A percentile compares a stretch with the other conserved stretches of the same genome.
phyloP scores from a whole-genome alignment of 2,797 vertebrate genomes.

The Balearica regulorum region DNA sequence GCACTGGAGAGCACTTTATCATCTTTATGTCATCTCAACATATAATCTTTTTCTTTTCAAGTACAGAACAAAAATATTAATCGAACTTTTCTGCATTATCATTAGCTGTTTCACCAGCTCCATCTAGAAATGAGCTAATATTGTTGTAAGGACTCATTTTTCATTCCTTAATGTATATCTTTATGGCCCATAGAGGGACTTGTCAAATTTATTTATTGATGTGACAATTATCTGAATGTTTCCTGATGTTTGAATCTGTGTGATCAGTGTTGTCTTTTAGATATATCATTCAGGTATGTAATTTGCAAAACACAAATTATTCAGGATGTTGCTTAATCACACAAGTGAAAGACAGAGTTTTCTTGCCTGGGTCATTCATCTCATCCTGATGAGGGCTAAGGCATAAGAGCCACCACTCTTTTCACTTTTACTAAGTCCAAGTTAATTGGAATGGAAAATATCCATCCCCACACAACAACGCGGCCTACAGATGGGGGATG shows the following conservation, averaged over 20 bases:
- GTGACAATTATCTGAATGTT: not conserved
- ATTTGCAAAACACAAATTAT: constrained; percentile 1
- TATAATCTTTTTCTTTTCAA: constrained; percentile 26
- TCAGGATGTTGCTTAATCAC: not conserved
- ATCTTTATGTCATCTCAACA: not conserved
- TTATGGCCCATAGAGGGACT: not conserved
- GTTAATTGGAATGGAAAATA: not conserved
- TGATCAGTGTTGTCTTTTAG: not conserved
- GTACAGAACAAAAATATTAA: constrained; percentile 1
- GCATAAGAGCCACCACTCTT: not conserved
- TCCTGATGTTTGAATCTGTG: not conserved
- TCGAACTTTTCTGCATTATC: not conserved
- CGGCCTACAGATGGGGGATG: not conserved
- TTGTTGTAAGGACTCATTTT: not conserved
- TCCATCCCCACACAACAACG: not conserved
- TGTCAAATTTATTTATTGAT: not conserved
- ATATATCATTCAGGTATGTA: not conserved
- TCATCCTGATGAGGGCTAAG: not conserved
- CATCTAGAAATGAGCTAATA: not conserved
- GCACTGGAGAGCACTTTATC: not conserved
- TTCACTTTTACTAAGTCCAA: not conserved
- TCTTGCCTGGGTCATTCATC: not conserved
- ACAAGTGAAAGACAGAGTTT: not conserved
- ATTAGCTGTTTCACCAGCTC: not conserved
- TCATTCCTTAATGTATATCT: not conserved